Evolutionary conservation across 2,113 vertebrate genomes (phyloP).

Genomic region (Melanerpes formicivorus): DNA sequence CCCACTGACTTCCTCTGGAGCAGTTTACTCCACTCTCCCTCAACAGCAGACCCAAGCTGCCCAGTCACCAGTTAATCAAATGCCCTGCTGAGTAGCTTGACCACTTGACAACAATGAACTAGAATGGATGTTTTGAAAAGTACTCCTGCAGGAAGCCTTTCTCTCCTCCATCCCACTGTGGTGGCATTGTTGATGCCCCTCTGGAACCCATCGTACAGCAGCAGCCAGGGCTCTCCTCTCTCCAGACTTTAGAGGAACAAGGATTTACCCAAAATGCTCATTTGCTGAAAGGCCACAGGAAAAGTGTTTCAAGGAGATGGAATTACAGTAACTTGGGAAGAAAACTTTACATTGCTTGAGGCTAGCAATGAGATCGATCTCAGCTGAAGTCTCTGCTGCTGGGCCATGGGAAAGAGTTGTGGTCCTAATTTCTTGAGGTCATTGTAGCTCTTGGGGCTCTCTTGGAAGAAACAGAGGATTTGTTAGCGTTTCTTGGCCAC

Average conservation of each 20-base stretch:
- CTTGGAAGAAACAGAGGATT: neutral
- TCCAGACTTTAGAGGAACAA: neutral
- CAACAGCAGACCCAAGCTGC: neutral
- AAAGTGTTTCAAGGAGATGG: neutral
- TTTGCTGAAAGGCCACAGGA: neutral
- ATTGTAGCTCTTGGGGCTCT: neutral
- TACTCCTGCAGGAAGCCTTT: neutral
- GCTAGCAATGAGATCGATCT: neutral
- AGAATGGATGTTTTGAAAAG: neutral
- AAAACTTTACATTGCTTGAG: neutral
- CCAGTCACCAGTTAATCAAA: neutral
- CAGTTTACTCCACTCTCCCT: neutral
- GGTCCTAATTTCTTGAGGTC: neutral
- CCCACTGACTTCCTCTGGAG: neutral
- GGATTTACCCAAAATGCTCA: neutral
- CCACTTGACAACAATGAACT: neutral
- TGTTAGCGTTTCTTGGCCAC: neutral
- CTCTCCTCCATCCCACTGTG: neutral
- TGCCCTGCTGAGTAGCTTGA: neutral
- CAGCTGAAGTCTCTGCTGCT: neutral
- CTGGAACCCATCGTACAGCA: neutral
- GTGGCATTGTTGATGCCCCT: neutral
- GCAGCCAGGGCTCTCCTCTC: neutral
- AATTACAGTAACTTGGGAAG: neutral
- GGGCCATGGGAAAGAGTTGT: neutral